phyloP scores from a whole-genome alignment of 2,888 invertebrate genomes.

The Bhutanitis thaidina region DNA sequence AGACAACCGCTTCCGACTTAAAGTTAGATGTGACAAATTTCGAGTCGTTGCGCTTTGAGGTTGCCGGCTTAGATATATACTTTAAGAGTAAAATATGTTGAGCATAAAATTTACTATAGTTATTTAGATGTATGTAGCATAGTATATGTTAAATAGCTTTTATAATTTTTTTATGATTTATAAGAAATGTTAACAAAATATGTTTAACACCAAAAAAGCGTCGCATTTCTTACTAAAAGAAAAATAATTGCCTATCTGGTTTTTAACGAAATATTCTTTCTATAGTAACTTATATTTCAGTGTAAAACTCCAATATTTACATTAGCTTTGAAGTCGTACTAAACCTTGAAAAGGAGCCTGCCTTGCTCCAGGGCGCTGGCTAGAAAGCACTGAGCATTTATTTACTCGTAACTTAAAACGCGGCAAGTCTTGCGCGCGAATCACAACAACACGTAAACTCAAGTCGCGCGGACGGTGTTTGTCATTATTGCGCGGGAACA shows the following conservation, averaged over 20 bases:
- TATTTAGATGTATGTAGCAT: too few relatives aligned
- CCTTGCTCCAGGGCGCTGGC: constrained; percentile 25
- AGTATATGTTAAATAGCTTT: too few relatives aligned
- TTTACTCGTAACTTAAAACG: constrained; percentile 26
- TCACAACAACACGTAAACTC: constrained; percentile 37
- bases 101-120: too few relatives aligned
- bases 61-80: constrained; percentile 16
- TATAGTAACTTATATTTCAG: too few relatives aligned
- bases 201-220: too few relatives aligned
- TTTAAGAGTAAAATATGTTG: constrained; percentile 4
- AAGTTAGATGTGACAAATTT: constrained; percentile 6
- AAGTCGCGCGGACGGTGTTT: constrained; percentile 42
- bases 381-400: constrained; percentile 18
- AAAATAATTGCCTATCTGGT: too few relatives aligned
- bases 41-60: constrained; percentile 16
- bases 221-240: too few relatives aligned
- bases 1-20: constrained; percentile 3
- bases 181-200: too few relatives aligned
- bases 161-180: too few relatives aligned
- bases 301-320: too few relatives aligned
- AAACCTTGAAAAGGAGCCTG: constrained; percentile 25
- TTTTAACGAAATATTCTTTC: too few relatives aligned
- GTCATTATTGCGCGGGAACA: constrained; percentile 26
- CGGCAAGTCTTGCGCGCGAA: constrained; percentile 29
- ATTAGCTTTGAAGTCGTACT: not conserved